These are phyloP conservation scores for Dufourea novaeangliae DNA, from an alignment of 1,140 invertebrate species.

Conservation along the genomic window DNA sequence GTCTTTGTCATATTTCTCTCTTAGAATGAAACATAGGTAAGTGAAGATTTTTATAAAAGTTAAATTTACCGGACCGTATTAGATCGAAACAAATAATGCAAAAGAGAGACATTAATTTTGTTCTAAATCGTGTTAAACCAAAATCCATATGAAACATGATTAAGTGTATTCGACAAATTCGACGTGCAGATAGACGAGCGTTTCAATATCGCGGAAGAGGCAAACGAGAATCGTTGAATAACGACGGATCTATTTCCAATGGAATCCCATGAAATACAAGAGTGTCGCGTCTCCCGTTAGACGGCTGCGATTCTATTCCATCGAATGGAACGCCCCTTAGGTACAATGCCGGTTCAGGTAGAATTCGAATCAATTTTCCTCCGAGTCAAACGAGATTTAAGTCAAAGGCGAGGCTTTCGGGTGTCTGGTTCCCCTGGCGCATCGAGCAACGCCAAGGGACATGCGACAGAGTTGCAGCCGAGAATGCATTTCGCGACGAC, in stretches of 20 bases:
- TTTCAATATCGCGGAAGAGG: constrained; percentile 14
- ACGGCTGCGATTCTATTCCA: constrained; percentile 3
- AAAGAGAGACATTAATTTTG: no score
- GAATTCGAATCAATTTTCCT: constrained; percentile 40
- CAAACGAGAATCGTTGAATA: background rate
- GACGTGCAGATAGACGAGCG: background rate
- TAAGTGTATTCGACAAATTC: constrained; percentile 12
- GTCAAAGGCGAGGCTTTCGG: constrained; percentile 41
- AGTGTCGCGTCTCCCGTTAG: background rate
- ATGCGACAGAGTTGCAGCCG: constrained; percentile 13
- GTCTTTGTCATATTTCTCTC: no score
- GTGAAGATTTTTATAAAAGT: no score
- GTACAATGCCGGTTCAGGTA: background rate
- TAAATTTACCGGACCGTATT: no score
- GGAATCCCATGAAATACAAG: constrained; percentile 19
- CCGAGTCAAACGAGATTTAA: constrained; percentile 41
- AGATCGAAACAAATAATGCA: no score
- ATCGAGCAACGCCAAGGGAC: constrained; percentile 13
- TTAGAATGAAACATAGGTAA: no score
- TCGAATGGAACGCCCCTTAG: constrained; percentile 3
- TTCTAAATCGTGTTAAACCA: no score
- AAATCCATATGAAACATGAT: no score
- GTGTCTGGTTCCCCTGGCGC: background rate
- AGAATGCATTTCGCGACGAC: constrained; percentile 30
- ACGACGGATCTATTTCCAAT: constrained; percentile 3